Evolutionary conservation across 2,888 invertebrate species (phyloP), one percentile per base, ranked within the genome.

Genomic region (Hipparchia semele): DNA sequence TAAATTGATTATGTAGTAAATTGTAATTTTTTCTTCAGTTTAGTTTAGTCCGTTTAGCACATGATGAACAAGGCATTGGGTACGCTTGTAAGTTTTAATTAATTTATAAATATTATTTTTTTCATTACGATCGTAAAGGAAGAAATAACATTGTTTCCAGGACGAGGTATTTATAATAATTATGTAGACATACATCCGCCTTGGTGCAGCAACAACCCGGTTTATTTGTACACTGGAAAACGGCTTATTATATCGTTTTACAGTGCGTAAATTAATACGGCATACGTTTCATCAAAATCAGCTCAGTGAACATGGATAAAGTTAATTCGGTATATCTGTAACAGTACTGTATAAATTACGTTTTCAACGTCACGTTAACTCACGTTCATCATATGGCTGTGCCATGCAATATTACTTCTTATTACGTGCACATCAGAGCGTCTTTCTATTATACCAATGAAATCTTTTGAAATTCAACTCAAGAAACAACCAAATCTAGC

Each of bases 121-220:
- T 23, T 66, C 53, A 53, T 67, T 67, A 56, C 71, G 73, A 73
- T 70, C 68, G 56, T 53, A 39, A 53, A 71, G 73, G 73, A 74
- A 79, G 82, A 80, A 80, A 80, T 82, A 80, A 82, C 82, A 81
- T 83, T 79, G 77, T 81, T 79, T 81, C 79, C 79, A 76, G 80
- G 82, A 82, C 80, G 80, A 79, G 80, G 79, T 83, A 85, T 82
- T 81, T 80, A 84, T 84, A 72, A 74, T 87, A 85, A 83, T 84
- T 88, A 86, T 83, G 84, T 88, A 89, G 87, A 87, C 84, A 86
- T 76, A 75, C 77, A 81, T 82, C 80, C 80, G 80, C 78, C 79
- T 81, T 75, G 62, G 56, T 9, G 65, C 49, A 49, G 13, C n/a
- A 12, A n/a, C 64, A 7, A 51, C 23, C 51, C 53, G 10, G 51